Base-by-base conservation (phyloP, 2,888 invertebrate genomes). In the Oxycera nigricornis region DNA sequence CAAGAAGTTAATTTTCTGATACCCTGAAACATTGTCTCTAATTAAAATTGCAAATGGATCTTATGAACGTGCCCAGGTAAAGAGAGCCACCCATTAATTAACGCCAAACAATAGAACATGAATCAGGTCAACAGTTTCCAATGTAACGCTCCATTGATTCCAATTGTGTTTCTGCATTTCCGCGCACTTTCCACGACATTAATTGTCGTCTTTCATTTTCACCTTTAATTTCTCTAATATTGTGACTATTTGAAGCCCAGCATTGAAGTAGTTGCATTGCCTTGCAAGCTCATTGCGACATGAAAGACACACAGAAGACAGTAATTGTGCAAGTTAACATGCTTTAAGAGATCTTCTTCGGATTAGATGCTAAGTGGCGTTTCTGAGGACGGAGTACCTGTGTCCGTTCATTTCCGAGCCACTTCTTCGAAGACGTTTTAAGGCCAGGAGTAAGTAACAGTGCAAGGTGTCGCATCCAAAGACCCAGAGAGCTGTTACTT, bases 151-250 rank as follows among this genome's bases (percentile, higher is more conserved):
- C 35, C 52, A 70, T 55, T 52, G 70, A 52, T 35, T 70, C 24
- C 70, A 31, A 52, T 52, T 70, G 52, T 70, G 52, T 70, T 70
- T 31, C 70, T 70, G 31, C 17, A 55, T 52, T 55, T 55, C 52
- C 52, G 55, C 55, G 35, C 52, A 70, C 70, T 52, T 70, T 70
- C 35, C 70, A 70, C 17, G 55, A 52, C 70, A 31, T 52, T 70
- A 70, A 70, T 52, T 70, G 70, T 70, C 55, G 52, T 70, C 55
- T 52, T 55, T 70, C 55, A 52, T 52, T 52, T 70, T 52, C 70
- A 52, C 52, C 52, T 52, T 52, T 70, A 52, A 52, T 52, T 70
- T 70, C 52, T 35, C 35, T 9, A 55, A 55, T 55, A 6, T 14
- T 20, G 55, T 62, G n/a, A 35, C 35, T 22, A 24, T 55, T 55